Conservation (phyloP, 2,797 vertebrate genomes). For the Ptychadena robeensis region DNA sequence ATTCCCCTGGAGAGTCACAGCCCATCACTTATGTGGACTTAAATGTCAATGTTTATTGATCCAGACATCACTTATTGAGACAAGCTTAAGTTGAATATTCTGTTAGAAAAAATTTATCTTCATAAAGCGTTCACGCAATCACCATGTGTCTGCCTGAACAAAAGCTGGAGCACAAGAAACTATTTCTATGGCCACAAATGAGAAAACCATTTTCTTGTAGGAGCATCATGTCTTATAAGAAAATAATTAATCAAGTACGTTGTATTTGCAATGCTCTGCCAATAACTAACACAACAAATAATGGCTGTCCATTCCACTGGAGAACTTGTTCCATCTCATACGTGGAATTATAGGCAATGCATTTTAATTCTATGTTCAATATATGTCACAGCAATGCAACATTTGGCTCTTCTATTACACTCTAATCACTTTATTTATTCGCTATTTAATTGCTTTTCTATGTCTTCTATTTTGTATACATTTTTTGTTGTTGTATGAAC, state of each 20-base stretch:
- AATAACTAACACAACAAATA: background rate
- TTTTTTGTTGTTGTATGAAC: no score
- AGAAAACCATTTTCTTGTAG: background rate
- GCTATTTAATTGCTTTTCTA: no score
- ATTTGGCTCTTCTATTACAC: background rate
- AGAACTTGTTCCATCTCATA: background rate
- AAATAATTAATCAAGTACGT: background rate
- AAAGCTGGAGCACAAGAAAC: constrained; percentile 3
- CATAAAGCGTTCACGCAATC: constrained; percentile 29
- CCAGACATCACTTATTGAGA: constrained; percentile 30
- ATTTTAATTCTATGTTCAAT: background rate
- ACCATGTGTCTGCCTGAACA: constrained; percentile 5
- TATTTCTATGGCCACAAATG: background rate
- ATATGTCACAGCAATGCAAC: background rate
- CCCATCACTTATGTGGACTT: constrained; percentile 28
- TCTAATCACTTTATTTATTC: background rate
- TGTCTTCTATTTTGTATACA: background rate
- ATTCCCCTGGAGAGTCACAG: background rate
- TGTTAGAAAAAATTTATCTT: constrained; percentile 50
- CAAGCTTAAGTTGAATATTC: constrained; percentile 40
- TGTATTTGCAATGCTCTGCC: background rate
- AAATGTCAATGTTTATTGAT: constrained; percentile 59
- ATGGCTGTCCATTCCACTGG: background rate
- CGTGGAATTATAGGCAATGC: background rate
- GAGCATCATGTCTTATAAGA: background rate